Percentiles rank a stretch among this genome's conserved stretches.
These are phyloP conservation scores for Erinaceus europaeus DNA, from an alignment of 2,113 vertebrate genomes.

Conservation along the genomic window DNA sequence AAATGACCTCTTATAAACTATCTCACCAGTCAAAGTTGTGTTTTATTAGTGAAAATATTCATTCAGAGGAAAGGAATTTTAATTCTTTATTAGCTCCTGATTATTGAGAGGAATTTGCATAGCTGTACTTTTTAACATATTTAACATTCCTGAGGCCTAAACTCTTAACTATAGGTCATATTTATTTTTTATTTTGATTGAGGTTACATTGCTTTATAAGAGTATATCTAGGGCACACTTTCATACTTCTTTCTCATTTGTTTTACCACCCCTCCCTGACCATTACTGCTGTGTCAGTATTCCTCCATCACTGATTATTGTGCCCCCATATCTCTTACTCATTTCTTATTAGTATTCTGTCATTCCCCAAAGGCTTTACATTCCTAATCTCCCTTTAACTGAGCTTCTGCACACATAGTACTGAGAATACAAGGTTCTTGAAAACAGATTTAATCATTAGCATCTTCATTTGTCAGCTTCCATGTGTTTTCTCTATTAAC, in stretches of 20 bases:
- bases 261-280: too few species aligned
- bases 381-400: neutral
- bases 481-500: neutral
- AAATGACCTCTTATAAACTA: too few species aligned
- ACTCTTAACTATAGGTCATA: neutral
- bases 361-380: too few species aligned
- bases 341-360: neutral
- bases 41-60: neutral
- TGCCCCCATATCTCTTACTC: neutral
- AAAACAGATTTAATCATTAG: neutral
- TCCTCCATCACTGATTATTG: too few species aligned
- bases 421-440: neutral
- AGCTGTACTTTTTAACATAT: neutral
- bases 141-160: neutral
- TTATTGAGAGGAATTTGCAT: neutral
- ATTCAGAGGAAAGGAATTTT: neutral
- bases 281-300: too few species aligned
- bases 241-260: too few species aligned
- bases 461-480: neutral
- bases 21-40: neutral
- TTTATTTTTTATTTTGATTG: neutral
- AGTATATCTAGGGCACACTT: too few species aligned
- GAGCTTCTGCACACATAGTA: neutral
- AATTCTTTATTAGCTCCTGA: neutral
- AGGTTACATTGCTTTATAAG: too few species aligned